Evolutionary conservation across 2,113 vertebrate species (phyloP).

Genomic region (Pedionomus torquatus): DNA sequence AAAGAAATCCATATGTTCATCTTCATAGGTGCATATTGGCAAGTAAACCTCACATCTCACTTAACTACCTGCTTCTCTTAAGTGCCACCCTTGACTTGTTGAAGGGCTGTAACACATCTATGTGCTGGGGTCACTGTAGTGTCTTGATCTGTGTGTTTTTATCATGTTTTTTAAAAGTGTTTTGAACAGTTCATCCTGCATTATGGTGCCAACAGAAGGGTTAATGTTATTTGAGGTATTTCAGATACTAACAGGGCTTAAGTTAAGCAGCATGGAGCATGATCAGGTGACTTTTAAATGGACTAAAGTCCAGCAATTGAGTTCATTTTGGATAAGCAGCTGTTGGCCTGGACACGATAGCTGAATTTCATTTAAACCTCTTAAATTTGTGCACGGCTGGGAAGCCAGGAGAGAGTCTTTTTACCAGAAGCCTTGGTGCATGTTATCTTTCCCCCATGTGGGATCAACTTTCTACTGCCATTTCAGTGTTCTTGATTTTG

Average conservation of each 20-base stretch:
- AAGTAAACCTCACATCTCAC: neutral
- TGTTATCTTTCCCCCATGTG: neutral
- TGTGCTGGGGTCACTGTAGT: neutral
- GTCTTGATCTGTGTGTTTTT: neutral
- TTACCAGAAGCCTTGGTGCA: neutral
- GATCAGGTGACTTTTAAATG: neutral
- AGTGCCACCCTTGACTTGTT: neutral
- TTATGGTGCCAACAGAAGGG: neutral
- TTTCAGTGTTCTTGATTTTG: neutral
- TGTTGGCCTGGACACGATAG: neutral
- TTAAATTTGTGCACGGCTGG: neutral
- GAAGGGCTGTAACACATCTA: neutral
- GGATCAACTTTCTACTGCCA: neutral
- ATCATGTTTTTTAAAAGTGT: neutral
- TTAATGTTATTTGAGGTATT: neutral
- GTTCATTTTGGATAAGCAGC: neutral
- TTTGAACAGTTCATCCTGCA: neutral
- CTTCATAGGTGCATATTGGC: neutral
- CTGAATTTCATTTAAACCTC: conserved; percentile 12
- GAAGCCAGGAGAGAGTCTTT: neutral
- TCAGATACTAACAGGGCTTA: neutral
- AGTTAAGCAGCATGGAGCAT: neutral
- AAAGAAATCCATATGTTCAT: conserved; percentile 10
- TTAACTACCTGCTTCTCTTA: neutral
- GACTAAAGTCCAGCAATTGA: neutral